Percentiles rank a stretch among this genome's conserved stretches.
Conservation (phyloP, 2,888 invertebrate genomes). For the Parnassius orleans region DNA sequence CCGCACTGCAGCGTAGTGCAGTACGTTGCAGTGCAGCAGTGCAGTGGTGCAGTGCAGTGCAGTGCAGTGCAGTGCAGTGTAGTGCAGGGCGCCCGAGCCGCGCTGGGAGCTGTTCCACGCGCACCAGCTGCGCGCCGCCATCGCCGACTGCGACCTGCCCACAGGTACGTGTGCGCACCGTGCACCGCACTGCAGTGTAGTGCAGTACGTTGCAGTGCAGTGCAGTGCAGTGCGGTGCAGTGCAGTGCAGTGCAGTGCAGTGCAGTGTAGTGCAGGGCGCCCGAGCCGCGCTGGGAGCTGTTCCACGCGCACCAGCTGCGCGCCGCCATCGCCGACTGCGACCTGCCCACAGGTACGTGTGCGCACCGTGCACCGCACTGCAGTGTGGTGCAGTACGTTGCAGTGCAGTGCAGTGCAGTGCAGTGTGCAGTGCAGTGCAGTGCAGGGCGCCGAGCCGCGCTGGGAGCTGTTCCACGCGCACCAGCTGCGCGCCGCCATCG, state of each 20-base stretch:
- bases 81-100: conserved; percentile 54
- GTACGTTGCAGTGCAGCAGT: too few relatives aligned
- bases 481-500: conserved; percentile 64
- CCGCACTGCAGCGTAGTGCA: too few relatives aligned
- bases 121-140: conserved; percentile 61
- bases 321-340: conserved; percentile 65
- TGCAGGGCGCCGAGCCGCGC: conserved; percentile 56
- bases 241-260: too few relatives aligned
- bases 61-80: too few relatives aligned
- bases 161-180: conserved; percentile 43
- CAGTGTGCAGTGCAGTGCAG: too few relatives aligned
- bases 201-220: conserved; percentile 40
- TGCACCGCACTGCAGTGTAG: too few relatives aligned
- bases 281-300: conserved; percentile 70
- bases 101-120: conserved; percentile 73
- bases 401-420: too few relatives aligned
- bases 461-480: conserved; percentile 73
- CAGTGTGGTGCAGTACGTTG: too few relatives aligned
- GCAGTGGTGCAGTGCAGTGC: too few relatives aligned
- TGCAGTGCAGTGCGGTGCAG: too few relatives aligned
- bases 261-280: too few relatives aligned
- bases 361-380: too few relatives aligned
- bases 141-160: conserved; percentile 63
- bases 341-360: conserved; percentile 56
- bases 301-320: conserved; percentile 67